Evolutionary conservation across 2,113 vertebrate species (phyloP).

Genomic region (Motacilla alba): DNA sequence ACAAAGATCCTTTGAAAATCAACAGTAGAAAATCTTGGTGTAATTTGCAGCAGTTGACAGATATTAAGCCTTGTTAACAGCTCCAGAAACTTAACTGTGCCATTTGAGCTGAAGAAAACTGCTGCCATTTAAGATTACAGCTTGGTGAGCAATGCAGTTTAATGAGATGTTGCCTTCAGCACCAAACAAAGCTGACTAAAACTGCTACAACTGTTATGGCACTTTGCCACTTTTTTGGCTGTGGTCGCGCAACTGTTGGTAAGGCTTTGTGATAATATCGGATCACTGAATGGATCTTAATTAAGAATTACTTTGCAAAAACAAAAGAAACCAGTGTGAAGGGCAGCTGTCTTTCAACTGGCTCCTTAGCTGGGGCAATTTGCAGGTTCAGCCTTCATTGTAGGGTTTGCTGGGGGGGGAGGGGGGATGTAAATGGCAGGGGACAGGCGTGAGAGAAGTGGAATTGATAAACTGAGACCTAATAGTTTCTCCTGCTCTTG

Average conservation of each 20-base stretch:
- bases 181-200: background rate
- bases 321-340: background rate
- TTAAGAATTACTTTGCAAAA: background rate
- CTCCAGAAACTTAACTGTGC: background rate
- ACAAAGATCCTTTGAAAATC: background rate
- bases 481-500: background rate
- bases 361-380: background rate
- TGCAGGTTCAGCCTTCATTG: rapidly evolving
- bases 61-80: background rate
- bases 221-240: background rate
- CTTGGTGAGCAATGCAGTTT: background rate
- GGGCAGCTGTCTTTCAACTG: background rate
- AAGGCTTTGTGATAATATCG: background rate
- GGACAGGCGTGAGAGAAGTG: rapidly evolving
- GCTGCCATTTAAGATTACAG: background rate
- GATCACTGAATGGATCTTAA: background rate
- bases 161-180: background rate
- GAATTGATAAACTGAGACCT: background rate
- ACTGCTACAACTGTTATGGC: background rate
- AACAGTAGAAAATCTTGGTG: background rate
- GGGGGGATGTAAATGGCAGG: rapidly evolving
- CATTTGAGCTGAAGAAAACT: background rate
- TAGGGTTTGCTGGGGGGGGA: background rate
- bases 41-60: background rate
- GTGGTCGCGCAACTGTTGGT: background rate